These are phyloP conservation scores for Podargus strigoides DNA, from an alignment of 2,797 vertebrate species.

Conservation along the genomic window DNA sequence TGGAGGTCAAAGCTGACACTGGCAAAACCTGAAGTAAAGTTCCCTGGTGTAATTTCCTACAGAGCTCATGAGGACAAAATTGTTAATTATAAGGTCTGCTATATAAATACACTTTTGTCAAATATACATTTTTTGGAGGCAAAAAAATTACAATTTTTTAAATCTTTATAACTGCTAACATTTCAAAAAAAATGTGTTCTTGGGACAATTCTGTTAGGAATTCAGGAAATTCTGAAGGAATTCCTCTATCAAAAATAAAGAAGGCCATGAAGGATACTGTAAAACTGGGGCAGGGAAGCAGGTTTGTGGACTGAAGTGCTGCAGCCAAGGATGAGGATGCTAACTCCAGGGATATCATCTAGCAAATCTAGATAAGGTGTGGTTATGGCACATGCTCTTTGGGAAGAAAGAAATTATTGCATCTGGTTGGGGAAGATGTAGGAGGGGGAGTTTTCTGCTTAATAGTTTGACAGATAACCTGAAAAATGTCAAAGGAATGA, in stretches of 20 bases:
- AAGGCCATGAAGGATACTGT: rapidly evolving
- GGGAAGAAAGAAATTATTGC: not conserved
- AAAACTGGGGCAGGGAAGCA: not conserved
- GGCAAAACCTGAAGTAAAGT: not conserved
- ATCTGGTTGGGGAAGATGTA: not conserved
- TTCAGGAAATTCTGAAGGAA: no score
- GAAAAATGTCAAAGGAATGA: not conserved
- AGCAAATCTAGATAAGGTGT: not conserved
- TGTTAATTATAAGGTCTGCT: not conserved
- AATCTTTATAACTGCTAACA: not conserved
- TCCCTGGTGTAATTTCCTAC: not conserved
- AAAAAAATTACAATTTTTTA: not conserved
- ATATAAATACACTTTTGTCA: not conserved
- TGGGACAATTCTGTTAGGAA: not conserved
- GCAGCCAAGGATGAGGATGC: not conserved
- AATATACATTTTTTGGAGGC: not conserved
- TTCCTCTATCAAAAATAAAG: no score
- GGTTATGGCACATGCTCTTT: not conserved
- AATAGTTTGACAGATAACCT: not conserved
- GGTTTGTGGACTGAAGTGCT: not conserved
- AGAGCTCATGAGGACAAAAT: not conserved
- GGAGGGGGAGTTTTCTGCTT: not conserved
- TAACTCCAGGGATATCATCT: not conserved
- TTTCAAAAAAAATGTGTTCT: not conserved
- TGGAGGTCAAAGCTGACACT: not conserved